Percentiles rank a stretch among this genome's conserved stretches.
Evolutionary conservation across 2,797 vertebrate species (phyloP).

Genomic region (Lutjanus campechanus): DNA sequence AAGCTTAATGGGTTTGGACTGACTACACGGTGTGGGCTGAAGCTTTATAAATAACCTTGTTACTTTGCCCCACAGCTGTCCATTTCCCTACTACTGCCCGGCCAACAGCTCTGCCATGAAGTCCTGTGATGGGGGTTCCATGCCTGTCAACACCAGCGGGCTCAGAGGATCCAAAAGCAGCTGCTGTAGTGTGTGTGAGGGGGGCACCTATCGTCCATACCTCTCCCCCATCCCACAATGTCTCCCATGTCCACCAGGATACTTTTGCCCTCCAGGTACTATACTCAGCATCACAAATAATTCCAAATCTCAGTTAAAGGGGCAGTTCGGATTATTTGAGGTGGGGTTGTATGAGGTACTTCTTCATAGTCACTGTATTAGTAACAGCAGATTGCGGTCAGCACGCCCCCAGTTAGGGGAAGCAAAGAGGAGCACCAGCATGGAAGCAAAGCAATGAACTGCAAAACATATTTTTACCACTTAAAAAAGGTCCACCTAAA

Average conservation of each 20-base stretch:
- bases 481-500: too few species aligned
- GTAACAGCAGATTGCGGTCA: too few species aligned
- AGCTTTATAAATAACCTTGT: constrained; percentile 65
- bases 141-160: constrained; percentile 86
- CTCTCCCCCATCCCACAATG: constrained; percentile 78
- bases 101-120: constrained; percentile 84
- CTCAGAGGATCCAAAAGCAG: constrained; percentile 86
- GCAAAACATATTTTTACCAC: too few species aligned
- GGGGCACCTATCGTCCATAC: constrained; percentile 86
- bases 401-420: too few species aligned
- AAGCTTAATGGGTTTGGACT: constrained; percentile 16
- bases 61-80: constrained; percentile 85
- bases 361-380: too few species aligned
- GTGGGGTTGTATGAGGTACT: too few species aligned
- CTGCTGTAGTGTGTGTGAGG: constrained; percentile 87
- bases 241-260: constrained; percentile 90
- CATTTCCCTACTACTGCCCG: constrained; percentile 92
- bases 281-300: not conserved
- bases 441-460: too few species aligned
- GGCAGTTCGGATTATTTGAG: too few species aligned
- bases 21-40: not conserved
- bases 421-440: too few species aligned
- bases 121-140: constrained; percentile 88
- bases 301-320: not conserved
- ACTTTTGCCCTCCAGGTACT: constrained; percentile 89